Evolutionary conservation across 2,113 vertebrate genomes (phyloP).

Genomic region (Oophaga pumilio): DNA sequence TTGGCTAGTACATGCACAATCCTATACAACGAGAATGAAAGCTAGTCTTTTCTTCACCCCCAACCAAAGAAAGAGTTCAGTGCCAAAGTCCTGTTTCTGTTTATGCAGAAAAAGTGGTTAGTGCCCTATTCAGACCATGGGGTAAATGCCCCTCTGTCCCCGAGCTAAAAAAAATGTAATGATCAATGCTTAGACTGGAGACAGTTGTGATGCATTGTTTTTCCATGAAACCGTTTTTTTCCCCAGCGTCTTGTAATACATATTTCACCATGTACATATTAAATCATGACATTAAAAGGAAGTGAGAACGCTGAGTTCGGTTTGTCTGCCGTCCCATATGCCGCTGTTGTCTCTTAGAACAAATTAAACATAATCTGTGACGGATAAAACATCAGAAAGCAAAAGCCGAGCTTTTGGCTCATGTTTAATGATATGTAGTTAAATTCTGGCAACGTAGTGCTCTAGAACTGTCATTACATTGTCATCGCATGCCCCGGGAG

Average conservation of each 20-base stretch:
- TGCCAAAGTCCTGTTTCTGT: no score
- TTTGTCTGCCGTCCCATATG: slow-evolving; percentile 33
- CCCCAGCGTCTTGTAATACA: neutral
- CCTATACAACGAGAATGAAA: no score
- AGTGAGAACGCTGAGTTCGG: neutral
- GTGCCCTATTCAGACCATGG: neutral
- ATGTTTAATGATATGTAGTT: slow-evolving; percentile 44
- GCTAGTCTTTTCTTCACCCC: no score
- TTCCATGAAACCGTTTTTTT: neutral
- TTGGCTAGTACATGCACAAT: no score
- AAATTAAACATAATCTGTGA: slow-evolving; percentile 44
- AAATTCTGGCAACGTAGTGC: slow-evolving; percentile 17
- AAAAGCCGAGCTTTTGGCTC: slow-evolving; percentile 35
- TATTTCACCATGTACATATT: slow-evolving; percentile 32
- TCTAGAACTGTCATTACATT: slow-evolving; percentile 46
- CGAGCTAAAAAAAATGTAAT: neutral
- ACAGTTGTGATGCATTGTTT: neutral
- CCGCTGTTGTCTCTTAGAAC: slow-evolving; percentile 18
- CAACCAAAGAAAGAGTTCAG: no score
- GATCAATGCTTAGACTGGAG: neutral
- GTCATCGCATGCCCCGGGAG: slow-evolving; percentile 13
- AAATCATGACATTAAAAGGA: slow-evolving; percentile 38
- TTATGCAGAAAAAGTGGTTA: no score
- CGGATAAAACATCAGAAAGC: slow-evolving; percentile 45
- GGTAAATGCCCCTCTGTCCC: neutral